Conservation (phyloP, 2,113 vertebrate genomes). For the Paramormyrops kingsleyae region DNA sequence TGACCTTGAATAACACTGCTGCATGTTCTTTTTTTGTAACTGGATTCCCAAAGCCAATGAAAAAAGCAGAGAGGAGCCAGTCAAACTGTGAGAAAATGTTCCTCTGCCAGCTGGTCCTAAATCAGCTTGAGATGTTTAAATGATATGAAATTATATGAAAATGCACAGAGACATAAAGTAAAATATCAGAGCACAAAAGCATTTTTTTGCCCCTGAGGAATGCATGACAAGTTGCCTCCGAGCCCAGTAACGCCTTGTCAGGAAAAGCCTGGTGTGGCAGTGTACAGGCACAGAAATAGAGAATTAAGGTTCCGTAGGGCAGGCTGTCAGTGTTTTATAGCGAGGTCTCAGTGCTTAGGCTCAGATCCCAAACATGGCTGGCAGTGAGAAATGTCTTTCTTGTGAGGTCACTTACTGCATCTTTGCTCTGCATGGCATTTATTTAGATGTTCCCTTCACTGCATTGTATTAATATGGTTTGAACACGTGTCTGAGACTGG, state of each 20-base stretch:
- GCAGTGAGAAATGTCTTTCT: background rate
- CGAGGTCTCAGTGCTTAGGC: background rate
- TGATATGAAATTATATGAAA: background rate
- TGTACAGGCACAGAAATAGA: background rate
- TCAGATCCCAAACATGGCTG: background rate
- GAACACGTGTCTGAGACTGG: background rate
- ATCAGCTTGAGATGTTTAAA: background rate
- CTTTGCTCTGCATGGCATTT: background rate
- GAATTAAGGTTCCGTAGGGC: background rate
- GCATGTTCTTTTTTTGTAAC: background rate
- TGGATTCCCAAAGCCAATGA: background rate
- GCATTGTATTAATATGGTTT: background rate
- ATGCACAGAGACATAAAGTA: background rate
- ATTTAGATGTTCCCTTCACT: background rate
- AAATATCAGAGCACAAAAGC: background rate
- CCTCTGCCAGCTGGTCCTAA: background rate
- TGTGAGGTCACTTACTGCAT: background rate
- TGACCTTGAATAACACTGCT: background rate
- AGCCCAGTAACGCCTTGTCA: background rate
- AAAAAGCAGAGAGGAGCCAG: background rate
- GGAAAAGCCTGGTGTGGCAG: background rate
- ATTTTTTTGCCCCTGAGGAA: background rate
- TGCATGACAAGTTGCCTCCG: too few species aligned
- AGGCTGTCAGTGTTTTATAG: background rate
- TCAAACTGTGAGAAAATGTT: background rate